Base-by-base conservation (phyloP, 2,888 invertebrate species). In the Lasioglossum oenotherae region DNA sequence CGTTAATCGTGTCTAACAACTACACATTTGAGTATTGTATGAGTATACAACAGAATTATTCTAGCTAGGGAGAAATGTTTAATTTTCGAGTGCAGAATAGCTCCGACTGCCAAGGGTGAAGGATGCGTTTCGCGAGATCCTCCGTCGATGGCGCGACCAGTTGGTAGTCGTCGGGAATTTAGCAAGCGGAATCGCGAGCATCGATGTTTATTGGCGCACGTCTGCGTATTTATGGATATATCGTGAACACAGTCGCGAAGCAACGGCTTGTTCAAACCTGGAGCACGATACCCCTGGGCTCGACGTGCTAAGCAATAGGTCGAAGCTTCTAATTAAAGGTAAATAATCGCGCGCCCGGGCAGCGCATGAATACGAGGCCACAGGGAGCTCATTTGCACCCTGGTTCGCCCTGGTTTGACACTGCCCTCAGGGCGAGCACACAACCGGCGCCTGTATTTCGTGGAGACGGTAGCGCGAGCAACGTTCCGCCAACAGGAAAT, bases 261-360 rank as follows among this genome's bases (percentile, higher is more conserved):
- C 71, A 74, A 31, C 73, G n/a, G 79, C 74, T 86, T 86, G 74
- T 73, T 72, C 79, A 79, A 82, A 78, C 80, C 57, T 14, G 71
- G 69, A 31, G 80, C 84, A 80, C 78, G 87, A 80, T 87, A 84
- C 83, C 87, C 73, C 72, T 80, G 82, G 86, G 88, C 78, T 74
- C 78, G 49, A 49, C 72, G 74, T 77, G 84, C 74, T 86, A 78
- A 85, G 90, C 87, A 90, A 90, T 91, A 88, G 90, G 89, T 89
- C 92, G 92, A 90, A 85, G 87, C 88, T 87, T 83, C 88, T 91
- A 92, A 92, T 92, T 90, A 92, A 92, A 91, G 89, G 87, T 89
- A 91, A 92, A 92, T 91, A 90, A 90, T 91, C 90, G 81, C 81
- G 76, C 77, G 77, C 77, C 73, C 79, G 82, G 82, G 79, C 79